Percentiles rank a stretch among this genome's conserved stretches.
These are phyloP conservation scores for Andrena flavipes DNA, from an alignment of 2,888 invertebrate genomes.

Conservation along the genomic window DNA sequence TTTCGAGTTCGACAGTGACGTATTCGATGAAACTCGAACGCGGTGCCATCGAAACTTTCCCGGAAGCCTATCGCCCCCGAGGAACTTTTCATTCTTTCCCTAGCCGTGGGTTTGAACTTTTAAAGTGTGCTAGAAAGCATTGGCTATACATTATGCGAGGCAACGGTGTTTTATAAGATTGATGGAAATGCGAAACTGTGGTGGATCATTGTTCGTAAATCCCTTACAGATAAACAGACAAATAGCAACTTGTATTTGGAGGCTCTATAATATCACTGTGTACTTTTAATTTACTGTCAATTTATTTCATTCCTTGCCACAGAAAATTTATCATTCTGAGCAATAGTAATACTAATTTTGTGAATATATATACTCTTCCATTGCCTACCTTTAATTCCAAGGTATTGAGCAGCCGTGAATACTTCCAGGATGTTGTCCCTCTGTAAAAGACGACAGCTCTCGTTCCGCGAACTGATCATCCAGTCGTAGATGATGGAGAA, in stretches of 20 bases:
- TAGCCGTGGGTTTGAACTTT: slow-evolving; percentile 44
- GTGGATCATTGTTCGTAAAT: slow-evolving; percentile 30
- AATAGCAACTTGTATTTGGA: not conserved
- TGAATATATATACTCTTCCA: not conserved
- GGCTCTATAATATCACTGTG: not conserved
- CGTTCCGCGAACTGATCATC: slow-evolving; percentile 90
- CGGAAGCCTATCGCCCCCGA: slow-evolving; percentile 47
- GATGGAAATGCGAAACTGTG: slow-evolving; percentile 42
- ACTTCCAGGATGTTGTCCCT: slow-evolving; percentile 90
- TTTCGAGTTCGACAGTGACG: slow-evolving; percentile 64
- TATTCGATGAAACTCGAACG: slow-evolving; percentile 57
- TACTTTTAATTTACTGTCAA: not conserved
- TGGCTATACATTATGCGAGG: slow-evolving; percentile 41
- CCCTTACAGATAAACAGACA: slow-evolving; percentile 12
- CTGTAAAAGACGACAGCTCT: slow-evolving; percentile 88
- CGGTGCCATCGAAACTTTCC: slow-evolving; percentile 43
- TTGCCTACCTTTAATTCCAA: slow-evolving; percentile 88
- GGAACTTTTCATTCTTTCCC: slow-evolving; percentile 53
- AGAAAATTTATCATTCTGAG: too few species aligned
- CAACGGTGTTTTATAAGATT: slow-evolving; percentile 48
- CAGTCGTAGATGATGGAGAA: slow-evolving; percentile 92
- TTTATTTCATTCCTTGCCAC: too few species aligned
- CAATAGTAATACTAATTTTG: too few species aligned
- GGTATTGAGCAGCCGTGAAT: slow-evolving; percentile 90
- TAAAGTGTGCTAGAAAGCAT: slow-evolving; percentile 44